Evolutionary conservation across 1,140 invertebrate genomes (phyloP).

Genomic region (Lerema accius): DNA sequence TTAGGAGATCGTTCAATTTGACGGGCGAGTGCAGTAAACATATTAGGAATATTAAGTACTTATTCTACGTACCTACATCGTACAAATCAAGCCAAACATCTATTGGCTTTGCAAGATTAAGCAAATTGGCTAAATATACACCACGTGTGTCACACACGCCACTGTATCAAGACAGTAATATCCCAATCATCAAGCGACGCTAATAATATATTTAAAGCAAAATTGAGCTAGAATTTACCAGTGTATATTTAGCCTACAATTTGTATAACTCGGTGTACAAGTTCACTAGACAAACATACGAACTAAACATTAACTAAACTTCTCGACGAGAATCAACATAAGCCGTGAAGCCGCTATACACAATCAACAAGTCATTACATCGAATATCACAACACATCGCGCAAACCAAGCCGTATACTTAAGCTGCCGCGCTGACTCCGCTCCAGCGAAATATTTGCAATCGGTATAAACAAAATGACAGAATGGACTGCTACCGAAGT

Average conservation of each 20-base stretch:
- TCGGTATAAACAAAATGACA: no score
- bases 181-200: no score
- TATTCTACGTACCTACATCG: neutral
- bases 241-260: no score
- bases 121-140: neutral
- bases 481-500: no score
- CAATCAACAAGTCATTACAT: constrained; percentile 45
- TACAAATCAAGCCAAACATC: neutral
- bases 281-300: neutral
- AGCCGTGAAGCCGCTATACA: constrained; percentile 54
- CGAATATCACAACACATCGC: constrained; percentile 65
- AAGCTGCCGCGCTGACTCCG: constrained; percentile 11
- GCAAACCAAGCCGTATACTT: constrained; percentile 55
- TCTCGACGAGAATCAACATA: constrained; percentile 46
- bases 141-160: no score
- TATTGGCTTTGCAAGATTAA: neutral
- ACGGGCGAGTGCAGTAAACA: neutral
- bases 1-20: neutral
- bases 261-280: neutral
- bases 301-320: constrained; percentile 3
- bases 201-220: no score
- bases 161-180: no score
- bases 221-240: no score
- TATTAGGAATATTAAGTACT: constrained; percentile 20
- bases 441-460: neutral